A percentile compares a stretch with the other conserved stretches of the same genome.
Conservation (phyloP, 2,888 invertebrate genomes). For the Cheilosia urbana region DNA sequence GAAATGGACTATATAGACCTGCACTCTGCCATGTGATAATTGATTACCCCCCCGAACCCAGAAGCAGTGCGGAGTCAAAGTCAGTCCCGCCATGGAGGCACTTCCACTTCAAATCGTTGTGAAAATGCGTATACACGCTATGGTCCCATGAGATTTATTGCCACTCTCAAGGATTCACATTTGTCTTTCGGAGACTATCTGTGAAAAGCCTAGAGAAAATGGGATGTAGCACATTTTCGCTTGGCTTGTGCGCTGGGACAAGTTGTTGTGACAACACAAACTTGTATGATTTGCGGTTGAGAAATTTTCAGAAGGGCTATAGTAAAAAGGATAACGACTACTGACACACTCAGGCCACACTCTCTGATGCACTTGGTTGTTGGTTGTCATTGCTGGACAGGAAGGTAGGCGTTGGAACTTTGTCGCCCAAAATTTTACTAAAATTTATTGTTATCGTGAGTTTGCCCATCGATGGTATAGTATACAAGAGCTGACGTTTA, state of each 20-base stretch:
- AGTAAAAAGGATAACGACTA: slow-evolving; percentile 30
- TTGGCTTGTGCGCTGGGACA: slow-evolving; percentile 54
- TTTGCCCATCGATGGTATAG: slow-evolving; percentile 37
- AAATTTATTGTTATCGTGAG: slow-evolving; percentile 41
- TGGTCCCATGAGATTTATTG: slow-evolving; percentile 66
- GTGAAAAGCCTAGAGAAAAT: slow-evolving; percentile 46
- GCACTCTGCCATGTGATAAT: slow-evolving; percentile 67
- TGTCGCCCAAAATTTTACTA: slow-evolving; percentile 37
- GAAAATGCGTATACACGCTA: slow-evolving; percentile 60
- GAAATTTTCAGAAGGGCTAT: slow-evolving; percentile 20
- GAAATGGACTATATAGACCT: slow-evolving; percentile 60
- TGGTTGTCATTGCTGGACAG: not conserved
- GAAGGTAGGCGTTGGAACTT: slow-evolving; percentile 27
- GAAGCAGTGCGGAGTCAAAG: slow-evolving; percentile 25
- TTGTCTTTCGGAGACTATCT: slow-evolving; percentile 64
- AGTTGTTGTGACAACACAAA: slow-evolving; percentile 70
- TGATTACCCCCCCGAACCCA: slow-evolving; percentile 59
- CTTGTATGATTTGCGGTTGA: slow-evolving; percentile 68
- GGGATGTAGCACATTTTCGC: slow-evolving; percentile 72
- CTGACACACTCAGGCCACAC: slow-evolving; percentile 19
- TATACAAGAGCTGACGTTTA: slow-evolving; percentile 2
- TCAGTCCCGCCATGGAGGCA: slow-evolving; percentile 55
- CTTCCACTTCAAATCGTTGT: slow-evolving; percentile 45
- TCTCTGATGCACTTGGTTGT: slow-evolving; percentile 29
- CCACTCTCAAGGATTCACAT: slow-evolving; percentile 67